Base-by-base conservation (phyloP, 1,140 invertebrate species). In the Trichomalopsis sarcophagae region DNA sequence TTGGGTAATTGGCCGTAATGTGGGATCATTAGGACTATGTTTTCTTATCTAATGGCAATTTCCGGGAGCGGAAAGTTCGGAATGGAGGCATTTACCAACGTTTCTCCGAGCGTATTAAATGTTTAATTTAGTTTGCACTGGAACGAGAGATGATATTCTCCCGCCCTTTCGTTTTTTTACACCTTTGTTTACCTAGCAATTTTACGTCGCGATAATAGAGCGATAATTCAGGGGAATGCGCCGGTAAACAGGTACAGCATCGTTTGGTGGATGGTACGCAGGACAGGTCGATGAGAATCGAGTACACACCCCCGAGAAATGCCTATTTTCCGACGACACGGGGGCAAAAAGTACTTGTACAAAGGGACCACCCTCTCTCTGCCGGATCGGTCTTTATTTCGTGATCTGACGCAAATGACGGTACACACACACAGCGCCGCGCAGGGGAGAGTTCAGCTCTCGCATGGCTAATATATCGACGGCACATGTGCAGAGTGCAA, bases 401-500 rank as follows among this genome's bases (percentile, higher is more conserved):
- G 17, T n/a, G 55, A 62, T 62, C 55, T n/a, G 6, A 7, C 17
- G 17, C 55, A 62, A 62, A 62, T 62, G 17, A 6, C 17, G 55
- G 1, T 21, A 7, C 21, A 62, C 50, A 55, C 14, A 6, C 10
- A 44, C 21, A 27, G 27, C 27, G 27, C 27, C 27, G 71, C 2
- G 33, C 33, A 27, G 71, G 14, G 33, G 71, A 9, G 50, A 55
- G 5, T 33, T 13, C 30, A 40, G n/a, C 17, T 2, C n/a, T 9
- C 66, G 66, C 23, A 50, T 81, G 40, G 33, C 44, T 40, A 81
- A 73, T 81, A 81, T 40, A 81, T 71, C 14, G n/a, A 23, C 0
- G 36, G 55, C 75, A 76, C 74, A 83, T 77, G 62, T 69, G 74
- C 55, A 47, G 33, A 47, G 33, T 27, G 27, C 82, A 83, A 83